These are phyloP conservation scores for Tethea ocularis DNA, from an alignment of 2,888 invertebrate species.

Conservation along the genomic window DNA sequence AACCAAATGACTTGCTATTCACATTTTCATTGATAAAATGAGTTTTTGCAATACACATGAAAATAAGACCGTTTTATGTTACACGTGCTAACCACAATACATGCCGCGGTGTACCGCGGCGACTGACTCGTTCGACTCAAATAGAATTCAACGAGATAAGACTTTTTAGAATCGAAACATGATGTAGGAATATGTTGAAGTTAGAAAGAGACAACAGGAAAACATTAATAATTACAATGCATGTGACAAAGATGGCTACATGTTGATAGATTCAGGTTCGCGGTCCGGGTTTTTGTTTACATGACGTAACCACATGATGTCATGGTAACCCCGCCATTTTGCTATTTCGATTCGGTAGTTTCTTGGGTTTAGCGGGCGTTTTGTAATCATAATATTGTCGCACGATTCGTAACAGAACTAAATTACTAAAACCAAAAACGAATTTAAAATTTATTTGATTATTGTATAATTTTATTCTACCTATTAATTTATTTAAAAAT, in stretches of 20 bases:
- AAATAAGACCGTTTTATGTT: slow-evolving; percentile 20
- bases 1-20: slow-evolving; percentile 29
- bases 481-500: too few relatives aligned
- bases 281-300: slow-evolving; percentile 52
- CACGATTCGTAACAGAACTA: neutral
- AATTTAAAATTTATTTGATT: neutral
- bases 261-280: slow-evolving; percentile 25
- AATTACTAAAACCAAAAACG: neutral
- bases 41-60: slow-evolving; percentile 21
- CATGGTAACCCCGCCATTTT: slow-evolving; percentile 60
- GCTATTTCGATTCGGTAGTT: slow-evolving; percentile 10
- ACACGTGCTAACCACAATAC: slow-evolving; percentile 39
- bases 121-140: slow-evolving; percentile 44
- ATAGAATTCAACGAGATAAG: slow-evolving; percentile 47
- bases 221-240: slow-evolving; percentile 35
- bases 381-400: slow-evolving; percentile 10
- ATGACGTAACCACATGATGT: slow-evolving; percentile 73
- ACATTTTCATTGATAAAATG: slow-evolving; percentile 61
- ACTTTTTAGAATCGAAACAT: slow-evolving; percentile 37
- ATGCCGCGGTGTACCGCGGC: slow-evolving; percentile 47
- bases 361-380: slow-evolving; percentile 16
- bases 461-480: too few relatives aligned
- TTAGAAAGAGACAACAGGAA: slow-evolving; percentile 53
- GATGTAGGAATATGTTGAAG: slow-evolving; percentile 23
- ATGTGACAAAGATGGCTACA: slow-evolving; percentile 46